phyloP scores from a whole-genome alignment of 2,113 vertebrate species.

The Octodon degus region DNA sequence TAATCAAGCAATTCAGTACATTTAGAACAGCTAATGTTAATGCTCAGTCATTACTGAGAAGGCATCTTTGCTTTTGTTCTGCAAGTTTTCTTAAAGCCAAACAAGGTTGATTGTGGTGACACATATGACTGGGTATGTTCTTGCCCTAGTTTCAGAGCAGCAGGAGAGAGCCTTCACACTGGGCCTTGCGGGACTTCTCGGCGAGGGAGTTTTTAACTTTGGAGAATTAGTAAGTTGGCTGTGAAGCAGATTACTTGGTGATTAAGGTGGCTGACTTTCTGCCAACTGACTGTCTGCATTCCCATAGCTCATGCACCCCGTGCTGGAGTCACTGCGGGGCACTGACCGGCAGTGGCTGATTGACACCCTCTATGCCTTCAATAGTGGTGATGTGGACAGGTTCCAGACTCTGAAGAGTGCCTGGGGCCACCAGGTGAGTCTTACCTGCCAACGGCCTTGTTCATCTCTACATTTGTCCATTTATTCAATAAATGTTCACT shows the following conservation, averaged over 20 bases:
- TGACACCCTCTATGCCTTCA: constrained; percentile 97
- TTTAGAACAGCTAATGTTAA: fast-evolving
- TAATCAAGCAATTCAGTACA: fast-evolving
- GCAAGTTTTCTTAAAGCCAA: background rate
- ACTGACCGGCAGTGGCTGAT: constrained; percentile 99
- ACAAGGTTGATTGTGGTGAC: fast-evolving
- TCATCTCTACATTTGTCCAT: fast-evolving
- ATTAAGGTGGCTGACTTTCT: fast-evolving
- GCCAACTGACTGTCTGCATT: background rate
- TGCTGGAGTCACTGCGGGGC: constrained; percentile 94
- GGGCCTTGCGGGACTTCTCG: constrained; percentile 95
- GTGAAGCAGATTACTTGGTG: background rate
- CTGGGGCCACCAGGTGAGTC: constrained; percentile 96
- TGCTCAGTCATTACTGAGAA: background rate
- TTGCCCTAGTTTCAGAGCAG: constrained; percentile 92
- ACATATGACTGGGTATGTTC: constrained; percentile 5
- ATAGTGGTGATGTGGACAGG: constrained; percentile 95
- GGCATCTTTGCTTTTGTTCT: background rate
- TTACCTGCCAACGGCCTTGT: background rate
- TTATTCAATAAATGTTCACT: background rate
- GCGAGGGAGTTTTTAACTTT: constrained; percentile 98
- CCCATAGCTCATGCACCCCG: constrained; percentile 96
- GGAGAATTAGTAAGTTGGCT: constrained; percentile 93
- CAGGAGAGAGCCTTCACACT: constrained; percentile 98
- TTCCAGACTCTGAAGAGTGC: constrained; percentile 94